Evolutionary conservation across 2,113 vertebrate genomes (phyloP).

Genomic region (Nestor notabilis): DNA sequence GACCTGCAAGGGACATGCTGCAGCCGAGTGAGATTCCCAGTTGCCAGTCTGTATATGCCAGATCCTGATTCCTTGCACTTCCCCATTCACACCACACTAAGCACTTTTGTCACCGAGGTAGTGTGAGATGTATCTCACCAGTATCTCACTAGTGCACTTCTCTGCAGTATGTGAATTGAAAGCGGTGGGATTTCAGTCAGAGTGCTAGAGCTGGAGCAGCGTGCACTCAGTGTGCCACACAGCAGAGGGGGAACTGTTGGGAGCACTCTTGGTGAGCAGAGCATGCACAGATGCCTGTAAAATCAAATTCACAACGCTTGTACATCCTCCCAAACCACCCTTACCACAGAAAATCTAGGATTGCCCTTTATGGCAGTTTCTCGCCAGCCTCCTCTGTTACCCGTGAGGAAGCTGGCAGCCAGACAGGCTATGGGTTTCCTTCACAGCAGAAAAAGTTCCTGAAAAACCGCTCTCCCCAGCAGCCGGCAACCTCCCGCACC

Average conservation of each 20-base stretch:
- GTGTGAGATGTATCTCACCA: background rate
- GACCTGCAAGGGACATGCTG: accelerated
- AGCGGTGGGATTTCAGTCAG: background rate
- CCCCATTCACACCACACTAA: background rate
- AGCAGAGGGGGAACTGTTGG: background rate
- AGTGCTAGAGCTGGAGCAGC: background rate
- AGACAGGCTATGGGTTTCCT: background rate
- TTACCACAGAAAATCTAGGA: background rate
- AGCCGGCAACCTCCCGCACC: background rate
- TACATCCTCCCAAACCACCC: background rate
- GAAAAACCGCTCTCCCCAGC: background rate
- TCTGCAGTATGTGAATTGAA: background rate
- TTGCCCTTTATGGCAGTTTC: background rate
- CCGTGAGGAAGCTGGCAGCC: background rate
- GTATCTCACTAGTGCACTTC: background rate
- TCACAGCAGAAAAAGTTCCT: background rate
- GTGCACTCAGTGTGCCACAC: accelerated
- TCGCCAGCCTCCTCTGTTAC: background rate
- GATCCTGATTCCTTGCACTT: background rate
- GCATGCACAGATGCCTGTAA: background rate
- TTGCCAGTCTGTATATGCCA: background rate
- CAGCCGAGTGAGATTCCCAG: background rate
- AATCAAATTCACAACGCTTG: background rate
- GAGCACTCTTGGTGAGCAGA: background rate
- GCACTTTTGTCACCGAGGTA: background rate